Evolutionary conservation across 2,797 vertebrate genomes (phyloP).

Genomic region (Thaleichthys pacificus): DNA sequence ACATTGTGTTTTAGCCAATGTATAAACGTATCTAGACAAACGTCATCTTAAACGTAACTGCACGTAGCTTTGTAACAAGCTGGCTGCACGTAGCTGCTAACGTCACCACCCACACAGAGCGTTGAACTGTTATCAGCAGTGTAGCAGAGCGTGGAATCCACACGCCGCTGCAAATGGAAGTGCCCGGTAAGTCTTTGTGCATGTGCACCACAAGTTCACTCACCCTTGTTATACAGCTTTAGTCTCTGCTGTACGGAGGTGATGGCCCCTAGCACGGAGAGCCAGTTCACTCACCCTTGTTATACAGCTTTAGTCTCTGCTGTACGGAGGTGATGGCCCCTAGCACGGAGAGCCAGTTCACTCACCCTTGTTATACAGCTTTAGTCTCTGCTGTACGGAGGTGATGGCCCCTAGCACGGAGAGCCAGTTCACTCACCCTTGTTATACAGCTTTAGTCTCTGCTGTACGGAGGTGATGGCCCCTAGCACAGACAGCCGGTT

Average conservation of each 20-base stretch:
- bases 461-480: slow-evolving; percentile 99
- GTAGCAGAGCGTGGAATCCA: no score
- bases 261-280: slow-evolving; percentile 98
- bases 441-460: slow-evolving; percentile 99
- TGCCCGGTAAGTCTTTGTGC: no score
- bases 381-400: slow-evolving; percentile 99
- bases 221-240: slow-evolving; percentile 98
- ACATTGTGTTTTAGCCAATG: no score
- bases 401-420: slow-evolving; percentile 99
- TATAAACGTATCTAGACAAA: no score
- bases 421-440: slow-evolving; percentile 99
- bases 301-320: slow-evolving; percentile 99
- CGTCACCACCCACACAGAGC: no score
- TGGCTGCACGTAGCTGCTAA: no score
- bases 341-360: slow-evolving; percentile 97
- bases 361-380: slow-evolving; percentile 99
- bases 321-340: slow-evolving; percentile 99
- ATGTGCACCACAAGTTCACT: neutral
- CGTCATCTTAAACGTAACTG: no score
- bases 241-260: slow-evolving; percentile 99
- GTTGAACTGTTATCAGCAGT: no score
- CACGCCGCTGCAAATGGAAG: no score
- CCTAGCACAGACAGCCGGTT: slow-evolving; percentile 98
- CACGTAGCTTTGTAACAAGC: no score
- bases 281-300: slow-evolving; percentile 99